Evolutionary conservation across 2,797 vertebrate genomes (phyloP).

Genomic region (Botia kubotai): DNA sequence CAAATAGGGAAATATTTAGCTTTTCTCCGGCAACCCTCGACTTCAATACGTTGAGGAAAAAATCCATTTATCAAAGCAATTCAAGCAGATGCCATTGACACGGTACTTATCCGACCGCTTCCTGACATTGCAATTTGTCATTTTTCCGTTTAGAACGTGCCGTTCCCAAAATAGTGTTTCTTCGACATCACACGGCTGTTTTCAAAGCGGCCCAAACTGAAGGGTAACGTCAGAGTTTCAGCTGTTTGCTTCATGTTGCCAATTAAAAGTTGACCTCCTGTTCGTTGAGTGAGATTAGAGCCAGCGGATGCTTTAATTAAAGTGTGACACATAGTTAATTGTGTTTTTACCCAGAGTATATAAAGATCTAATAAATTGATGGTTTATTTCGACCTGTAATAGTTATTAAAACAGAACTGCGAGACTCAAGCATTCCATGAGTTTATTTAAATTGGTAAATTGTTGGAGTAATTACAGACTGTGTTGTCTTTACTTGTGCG

Average conservation of each 20-base stretch:
- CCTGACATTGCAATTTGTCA: constrained; percentile 56
- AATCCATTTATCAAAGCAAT: constrained; percentile 61
- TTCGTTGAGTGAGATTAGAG: constrained; percentile 12
- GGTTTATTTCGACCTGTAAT: constrained; percentile 63
- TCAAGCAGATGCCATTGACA: constrained; percentile 57
- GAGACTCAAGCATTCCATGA: constrained; percentile 50
- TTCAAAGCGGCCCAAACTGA: background rate
- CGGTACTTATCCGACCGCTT: constrained; percentile 53
- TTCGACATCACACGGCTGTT: background rate
- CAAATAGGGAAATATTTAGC: constrained; percentile 36
- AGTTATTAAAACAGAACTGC: constrained; percentile 67
- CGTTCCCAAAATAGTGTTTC: constrained; percentile 47
- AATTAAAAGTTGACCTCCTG: constrained; percentile 1
- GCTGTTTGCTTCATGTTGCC: background rate
- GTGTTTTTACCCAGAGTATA: no score
- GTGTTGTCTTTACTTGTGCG: constrained; percentile 17
- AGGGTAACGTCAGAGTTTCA: background rate
- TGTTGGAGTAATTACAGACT: constrained; percentile 7
- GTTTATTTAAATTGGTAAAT: constrained; percentile 38
- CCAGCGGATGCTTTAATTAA: background rate
- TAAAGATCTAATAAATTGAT: constrained; percentile 60
- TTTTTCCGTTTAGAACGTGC: constrained; percentile 21
- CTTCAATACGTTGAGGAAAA: constrained; percentile 33
- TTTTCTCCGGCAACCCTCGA: constrained; percentile 39
- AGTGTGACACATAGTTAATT: constrained; percentile 4